A percentile compares a stretch with the other conserved stretches of the same genome.
Conservation (phyloP, 2,888 invertebrate species). For the Melieria omissa region DNA sequence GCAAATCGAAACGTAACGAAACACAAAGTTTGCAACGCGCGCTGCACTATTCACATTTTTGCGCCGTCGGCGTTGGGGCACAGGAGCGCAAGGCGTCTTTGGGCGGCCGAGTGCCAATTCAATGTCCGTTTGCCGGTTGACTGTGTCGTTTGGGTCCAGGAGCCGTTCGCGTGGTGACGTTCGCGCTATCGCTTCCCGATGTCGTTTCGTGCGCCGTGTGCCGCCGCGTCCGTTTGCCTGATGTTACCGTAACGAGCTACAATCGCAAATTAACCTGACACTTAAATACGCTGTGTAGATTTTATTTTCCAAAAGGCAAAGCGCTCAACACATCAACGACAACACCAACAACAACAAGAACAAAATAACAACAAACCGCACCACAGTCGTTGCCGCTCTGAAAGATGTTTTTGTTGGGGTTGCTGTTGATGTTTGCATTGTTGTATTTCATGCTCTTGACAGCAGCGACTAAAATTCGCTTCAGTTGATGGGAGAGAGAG, state of each 20-base stretch:
- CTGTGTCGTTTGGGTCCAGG: no score
- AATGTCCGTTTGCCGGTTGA: no score
- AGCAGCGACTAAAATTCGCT: no score
- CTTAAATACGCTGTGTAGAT: slow-evolving; percentile 57
- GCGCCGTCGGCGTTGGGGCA: no score
- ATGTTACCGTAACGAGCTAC: slow-evolving; percentile 52
- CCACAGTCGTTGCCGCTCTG: not conserved
- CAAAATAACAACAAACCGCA: slow-evolving; percentile 1
- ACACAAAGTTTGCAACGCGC: no score
- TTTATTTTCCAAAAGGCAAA: slow-evolving; percentile 56
- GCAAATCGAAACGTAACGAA: no score
- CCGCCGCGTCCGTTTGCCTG: slow-evolving; percentile 14
- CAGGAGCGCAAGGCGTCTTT: no score
- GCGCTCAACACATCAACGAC: slow-evolving; percentile 29
- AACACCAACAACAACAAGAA: slow-evolving; percentile 24
- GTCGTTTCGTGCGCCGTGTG: slow-evolving; percentile 4
- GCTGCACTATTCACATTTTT: no score
- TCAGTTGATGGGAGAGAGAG: no score
- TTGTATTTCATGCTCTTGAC: slow-evolving; percentile 1
- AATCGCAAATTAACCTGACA: slow-evolving; percentile 59
- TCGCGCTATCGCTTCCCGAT: not conserved
- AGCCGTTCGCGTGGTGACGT: no score
- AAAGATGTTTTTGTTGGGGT: not conserved
- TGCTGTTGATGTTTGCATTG: slow-evolving; percentile 6
- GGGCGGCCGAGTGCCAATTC: no score